Percentiles rank a stretch among this genome's conserved stretches.
These are phyloP conservation scores for Stichodactyla mertensii DNA, from an alignment of 64 coral and sea anemone genomes.

Conservation along the genomic window DNA sequence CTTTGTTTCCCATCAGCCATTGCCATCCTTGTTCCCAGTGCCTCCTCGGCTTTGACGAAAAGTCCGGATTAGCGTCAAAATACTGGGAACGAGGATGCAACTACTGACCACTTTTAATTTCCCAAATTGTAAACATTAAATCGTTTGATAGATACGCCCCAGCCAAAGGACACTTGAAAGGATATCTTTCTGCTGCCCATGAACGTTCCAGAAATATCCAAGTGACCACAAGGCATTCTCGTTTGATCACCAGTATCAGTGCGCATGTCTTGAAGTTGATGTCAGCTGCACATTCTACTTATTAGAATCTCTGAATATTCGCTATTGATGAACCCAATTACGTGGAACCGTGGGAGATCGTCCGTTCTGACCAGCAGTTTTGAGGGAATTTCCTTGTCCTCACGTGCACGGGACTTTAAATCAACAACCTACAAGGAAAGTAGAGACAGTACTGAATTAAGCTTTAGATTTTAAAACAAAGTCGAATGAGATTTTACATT, in stretches of 20 bases:
- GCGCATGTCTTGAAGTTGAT: background rate
- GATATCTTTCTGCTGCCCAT: background rate
- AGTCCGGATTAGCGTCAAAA: background rate
- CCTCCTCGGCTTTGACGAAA: background rate
- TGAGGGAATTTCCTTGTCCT: slow-evolving; percentile 15
- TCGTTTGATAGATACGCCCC: background rate
- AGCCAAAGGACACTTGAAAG: background rate
- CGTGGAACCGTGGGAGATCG: slow-evolving; percentile 62
- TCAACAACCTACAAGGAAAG: slow-evolving; percentile 32
- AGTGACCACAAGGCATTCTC: background rate
- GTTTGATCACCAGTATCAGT: background rate
- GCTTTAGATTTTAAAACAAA: background rate
- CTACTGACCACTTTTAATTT: background rate
- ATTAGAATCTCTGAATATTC: slow-evolving; percentile 72
- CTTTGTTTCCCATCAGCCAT: background rate
- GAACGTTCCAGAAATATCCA: too few relatives aligned
- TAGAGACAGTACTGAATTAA: background rate
- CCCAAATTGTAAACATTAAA: background rate
- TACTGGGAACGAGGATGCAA: background rate
- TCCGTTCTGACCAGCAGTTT: slow-evolving; percentile 12
- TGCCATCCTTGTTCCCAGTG: too few relatives aligned
- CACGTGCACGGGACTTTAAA: slow-evolving; percentile 10
- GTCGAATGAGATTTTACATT: background rate
- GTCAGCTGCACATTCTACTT: slow-evolving; percentile 72
- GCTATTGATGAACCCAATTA: slow-evolving; percentile 73